A percentile compares a stretch with the other conserved stretches of the same genome.
Evolutionary conservation across 2,888 invertebrate genomes (phyloP).

Genomic region (Aromia moschata): DNA sequence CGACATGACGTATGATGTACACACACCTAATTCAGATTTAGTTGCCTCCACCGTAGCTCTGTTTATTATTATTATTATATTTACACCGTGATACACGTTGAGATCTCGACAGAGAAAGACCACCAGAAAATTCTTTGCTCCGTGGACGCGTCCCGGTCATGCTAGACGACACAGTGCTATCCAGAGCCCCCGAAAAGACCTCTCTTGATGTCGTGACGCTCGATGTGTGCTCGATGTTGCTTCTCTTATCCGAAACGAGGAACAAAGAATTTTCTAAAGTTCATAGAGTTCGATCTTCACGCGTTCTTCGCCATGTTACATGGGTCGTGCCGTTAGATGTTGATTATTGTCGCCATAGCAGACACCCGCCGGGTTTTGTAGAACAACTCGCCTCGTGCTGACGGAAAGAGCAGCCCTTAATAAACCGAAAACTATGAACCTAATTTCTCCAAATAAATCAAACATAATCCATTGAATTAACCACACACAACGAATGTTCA

Average conservation of each 20-base stretch:
- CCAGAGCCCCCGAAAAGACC: slow-evolving; percentile 48
- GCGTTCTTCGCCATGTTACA: too few relatives aligned
- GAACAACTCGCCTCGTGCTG: too few relatives aligned
- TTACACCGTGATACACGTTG: slow-evolving; percentile 38
- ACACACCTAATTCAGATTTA: slow-evolving; percentile 64
- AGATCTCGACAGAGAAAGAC: slow-evolving; percentile 47
- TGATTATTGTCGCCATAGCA: too few relatives aligned
- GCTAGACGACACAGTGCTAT: slow-evolving; percentile 46
- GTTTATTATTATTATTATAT: too few relatives aligned
- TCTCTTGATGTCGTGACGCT: slow-evolving; percentile 60
- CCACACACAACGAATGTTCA: too few relatives aligned
- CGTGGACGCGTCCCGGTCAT: slow-evolving; percentile 56
- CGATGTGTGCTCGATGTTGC: slow-evolving; percentile 61
- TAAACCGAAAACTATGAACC: too few relatives aligned
- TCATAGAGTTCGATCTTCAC: slow-evolving; percentile 49
- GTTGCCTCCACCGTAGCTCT: slow-evolving; percentile 63
- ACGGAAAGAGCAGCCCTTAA: too few relatives aligned
- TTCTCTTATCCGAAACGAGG: slow-evolving; percentile 55
- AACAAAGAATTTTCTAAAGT: slow-evolving; percentile 65
- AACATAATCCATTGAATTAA: too few relatives aligned
- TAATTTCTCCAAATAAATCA: too few relatives aligned
- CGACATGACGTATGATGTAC: slow-evolving; percentile 94
- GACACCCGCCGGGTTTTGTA: too few relatives aligned
- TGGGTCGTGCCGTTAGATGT: too few relatives aligned
- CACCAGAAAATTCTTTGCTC: slow-evolving; percentile 64